A percentile compares a stretch with the other conserved stretches of the same genome.
phyloP scores from a whole-genome alignment of 92 coral and sea anemone genomes.

The Scolanthus callimorphus region DNA sequence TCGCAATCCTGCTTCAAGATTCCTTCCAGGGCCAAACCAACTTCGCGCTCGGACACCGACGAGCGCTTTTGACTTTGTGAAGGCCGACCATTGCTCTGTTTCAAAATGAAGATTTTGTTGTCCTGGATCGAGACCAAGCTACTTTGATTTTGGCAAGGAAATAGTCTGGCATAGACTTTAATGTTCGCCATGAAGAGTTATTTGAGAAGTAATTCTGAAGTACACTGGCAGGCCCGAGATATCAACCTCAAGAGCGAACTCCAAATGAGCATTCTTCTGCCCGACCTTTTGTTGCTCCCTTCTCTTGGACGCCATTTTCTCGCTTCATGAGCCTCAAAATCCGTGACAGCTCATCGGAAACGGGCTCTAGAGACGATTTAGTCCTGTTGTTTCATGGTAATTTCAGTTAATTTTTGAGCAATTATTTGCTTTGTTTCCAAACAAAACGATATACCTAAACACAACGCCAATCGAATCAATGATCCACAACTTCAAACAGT shows the following conservation, averaged over 20 bases:
- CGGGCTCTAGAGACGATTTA: too few relatives aligned
- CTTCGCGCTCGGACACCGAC: conserved; percentile 1
- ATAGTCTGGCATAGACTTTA: conserved; percentile 55
- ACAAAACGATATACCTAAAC: conserved; percentile 1
- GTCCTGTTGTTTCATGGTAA: not conserved
- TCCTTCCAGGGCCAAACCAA: conserved; percentile 9
- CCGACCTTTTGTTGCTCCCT: too few relatives aligned
- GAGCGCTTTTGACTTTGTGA: not conserved
- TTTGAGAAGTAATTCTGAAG: not conserved
- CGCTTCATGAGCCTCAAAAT: too few relatives aligned
- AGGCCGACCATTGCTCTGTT: not conserved
- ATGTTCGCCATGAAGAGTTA: conserved; percentile 52
- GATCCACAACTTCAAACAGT: not conserved
- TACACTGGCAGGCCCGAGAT: not conserved
- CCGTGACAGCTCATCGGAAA: too few relatives aligned
- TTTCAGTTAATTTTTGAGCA: not conserved
- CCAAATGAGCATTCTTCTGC: too few relatives aligned
- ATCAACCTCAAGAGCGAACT: not conserved
- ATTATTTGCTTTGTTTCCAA: conserved; percentile 7
- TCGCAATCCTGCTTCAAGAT: conserved; percentile 31
- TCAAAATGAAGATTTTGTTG: conserved; percentile 21
- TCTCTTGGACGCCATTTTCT: too few relatives aligned
- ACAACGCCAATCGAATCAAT: not conserved
- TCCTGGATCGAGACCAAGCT: conserved; percentile 28
- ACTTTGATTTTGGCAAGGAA: conserved; percentile 33